Evolutionary conservation across 2,797 vertebrate genomes (phyloP), one percentile per base, ranked within the genome.

Genomic region (Muscicapa comitata): DNA sequence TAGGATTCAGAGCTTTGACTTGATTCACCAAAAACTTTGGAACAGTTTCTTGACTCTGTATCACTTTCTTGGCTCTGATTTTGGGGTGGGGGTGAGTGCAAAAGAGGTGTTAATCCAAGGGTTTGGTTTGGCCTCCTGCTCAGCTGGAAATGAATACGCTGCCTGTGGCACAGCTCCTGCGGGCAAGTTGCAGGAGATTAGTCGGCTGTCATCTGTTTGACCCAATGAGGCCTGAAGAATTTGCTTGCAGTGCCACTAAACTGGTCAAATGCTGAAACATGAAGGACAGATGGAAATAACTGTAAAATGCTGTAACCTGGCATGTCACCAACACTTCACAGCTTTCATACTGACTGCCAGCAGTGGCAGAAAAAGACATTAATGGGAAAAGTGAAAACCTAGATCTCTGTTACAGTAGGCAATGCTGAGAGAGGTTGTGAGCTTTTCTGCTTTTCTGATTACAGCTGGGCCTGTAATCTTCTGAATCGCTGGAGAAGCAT

Each of bases 61-160:
- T 93, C 61, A 53, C 70, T 62, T 81, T 95, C 76, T 90, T 88
- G 93, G 82, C 83, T 94, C 63, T 37, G n/a, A 79, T 93, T 88
- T 90, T 86, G 79, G 28, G 28, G 38, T 63, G 62, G 54, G 37
- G 37, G 43, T 10, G 20, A 58, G 53, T 62, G 75, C 9, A 61
- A 92, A 91, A 88, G 82, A 95, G 85, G 94, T 93, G 93, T 68
- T 95, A 96, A 96, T 95, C 93, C 93, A 58, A 86, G 53, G 76
- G 86, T 92, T 92, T 94, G 94, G 43, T 90, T 92, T 96, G 71
- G 82, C 58, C 72, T 90, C 48, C 67, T 58, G 70, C 51, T 96
- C 29, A 88, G 87, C 35, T 88, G 76, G 83, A 94, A 94, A 83
- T 38, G 26, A 93, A 95, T 80, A 74, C 75, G 17, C 35, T 70